Conservation (phyloP, 2,797 vertebrate species). For the Cichlasoma orientale region DNA sequence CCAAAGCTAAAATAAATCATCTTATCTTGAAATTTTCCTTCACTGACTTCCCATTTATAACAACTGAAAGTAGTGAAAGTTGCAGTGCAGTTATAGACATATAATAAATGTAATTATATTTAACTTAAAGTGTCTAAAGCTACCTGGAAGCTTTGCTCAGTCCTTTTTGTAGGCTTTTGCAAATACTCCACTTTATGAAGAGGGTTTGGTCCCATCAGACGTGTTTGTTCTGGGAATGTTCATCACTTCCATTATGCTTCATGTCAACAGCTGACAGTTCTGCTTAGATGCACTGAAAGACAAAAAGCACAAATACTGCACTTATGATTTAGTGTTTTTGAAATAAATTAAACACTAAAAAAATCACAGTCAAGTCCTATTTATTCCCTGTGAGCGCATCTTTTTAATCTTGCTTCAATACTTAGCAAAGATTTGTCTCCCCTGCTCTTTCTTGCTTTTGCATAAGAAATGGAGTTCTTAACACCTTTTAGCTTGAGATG, state of each 20-base stretch:
- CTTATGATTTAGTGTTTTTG: conserved; percentile 18
- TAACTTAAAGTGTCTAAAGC: conserved; percentile 13
- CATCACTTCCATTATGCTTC: conserved; percentile 45
- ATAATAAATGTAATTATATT: neutral
- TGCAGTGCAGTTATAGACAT: neutral
- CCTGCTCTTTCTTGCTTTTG: conserved; percentile 30
- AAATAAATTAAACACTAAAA: conserved; percentile 26
- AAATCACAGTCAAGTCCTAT: conserved; percentile 22
- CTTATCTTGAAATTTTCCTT: neutral
- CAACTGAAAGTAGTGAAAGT: conserved; percentile 1
- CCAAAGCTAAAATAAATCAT: neutral
- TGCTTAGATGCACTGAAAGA: conserved; percentile 28
- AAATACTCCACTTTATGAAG: conserved; percentile 44
- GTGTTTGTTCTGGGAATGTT: conserved; percentile 46
- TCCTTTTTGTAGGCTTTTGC: conserved; percentile 43
- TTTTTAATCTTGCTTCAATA: conserved; percentile 26
- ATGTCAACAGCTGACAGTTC: conserved; percentile 33
- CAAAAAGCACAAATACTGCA: conserved; percentile 6
- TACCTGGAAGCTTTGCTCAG: conserved; percentile 8
- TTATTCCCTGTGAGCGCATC: neutral
- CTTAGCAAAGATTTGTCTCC: conserved; percentile 30
- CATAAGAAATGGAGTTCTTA: conserved; percentile 44
- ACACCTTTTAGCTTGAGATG: conserved; percentile 61
- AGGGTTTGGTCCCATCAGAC: conserved; percentile 47
- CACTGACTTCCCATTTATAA: neutral